phyloP scores from a whole-genome alignment of 2,113 vertebrate genomes.

The Muntiacus reevesi region DNA sequence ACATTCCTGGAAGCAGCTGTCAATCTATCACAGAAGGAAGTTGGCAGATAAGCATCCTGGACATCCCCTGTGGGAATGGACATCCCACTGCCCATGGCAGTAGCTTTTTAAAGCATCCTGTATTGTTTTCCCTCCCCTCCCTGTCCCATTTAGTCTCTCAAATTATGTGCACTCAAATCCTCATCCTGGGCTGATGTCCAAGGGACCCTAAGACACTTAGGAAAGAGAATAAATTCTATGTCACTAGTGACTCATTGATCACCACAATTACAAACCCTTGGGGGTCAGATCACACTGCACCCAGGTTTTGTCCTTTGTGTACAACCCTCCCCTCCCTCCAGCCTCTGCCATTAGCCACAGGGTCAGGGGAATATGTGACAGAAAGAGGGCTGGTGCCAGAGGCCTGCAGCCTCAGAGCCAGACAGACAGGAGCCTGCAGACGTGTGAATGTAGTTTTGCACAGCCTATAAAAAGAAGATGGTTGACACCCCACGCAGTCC shows the following conservation, averaged over 20 bases:
- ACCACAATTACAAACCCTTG: not conserved
- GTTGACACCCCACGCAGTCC: not conserved
- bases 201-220: not conserved
- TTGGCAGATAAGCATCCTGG: not conserved
- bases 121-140: not conserved
- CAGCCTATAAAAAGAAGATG: not conserved
- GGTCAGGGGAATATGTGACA: not conserved
- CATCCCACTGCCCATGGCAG: not conserved
- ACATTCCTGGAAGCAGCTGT: not conserved
- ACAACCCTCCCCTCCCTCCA: accelerated
- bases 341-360: not conserved
- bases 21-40: not conserved
- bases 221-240: not conserved
- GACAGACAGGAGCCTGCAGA: not conserved
- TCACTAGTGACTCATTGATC: not conserved
- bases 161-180: not conserved
- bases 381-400: not conserved
- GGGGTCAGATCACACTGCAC: not conserved
- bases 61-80: not conserved
- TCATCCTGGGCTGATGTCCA: not conserved
- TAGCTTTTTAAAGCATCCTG: not conserved
- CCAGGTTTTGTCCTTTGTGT: not conserved
- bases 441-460: not conserved
- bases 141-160: not conserved
- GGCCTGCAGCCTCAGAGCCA: not conserved